Evolutionary conservation across 2,888 invertebrate genomes (phyloP).

Genomic region (Drosophila falleni): DNA sequence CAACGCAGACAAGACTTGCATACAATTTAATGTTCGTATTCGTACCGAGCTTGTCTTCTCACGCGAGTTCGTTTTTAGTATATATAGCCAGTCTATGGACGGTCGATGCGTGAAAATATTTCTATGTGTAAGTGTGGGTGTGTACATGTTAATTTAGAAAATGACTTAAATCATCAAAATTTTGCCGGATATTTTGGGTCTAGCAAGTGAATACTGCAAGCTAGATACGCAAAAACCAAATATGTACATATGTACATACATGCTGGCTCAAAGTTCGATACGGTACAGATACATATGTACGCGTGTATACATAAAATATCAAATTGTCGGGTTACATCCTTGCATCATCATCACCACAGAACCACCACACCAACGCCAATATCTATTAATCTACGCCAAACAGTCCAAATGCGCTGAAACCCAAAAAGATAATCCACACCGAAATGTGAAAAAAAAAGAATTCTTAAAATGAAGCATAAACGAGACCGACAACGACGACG

Average conservation of each 20-base stretch:
- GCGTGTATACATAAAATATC: slow-evolving; percentile 68
- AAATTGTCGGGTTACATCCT: slow-evolving; percentile 64
- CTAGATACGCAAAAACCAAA: slow-evolving; percentile 35
- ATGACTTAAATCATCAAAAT: slow-evolving; percentile 49
- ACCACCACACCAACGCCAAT: slow-evolving; percentile 18
- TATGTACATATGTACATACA: slow-evolving; percentile 39
- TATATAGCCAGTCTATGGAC: slow-evolving; percentile 80
- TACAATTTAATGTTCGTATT: slow-evolving; percentile 78
- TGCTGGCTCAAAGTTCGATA: slow-evolving; percentile 63
- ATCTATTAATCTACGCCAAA: slow-evolving; percentile 27
- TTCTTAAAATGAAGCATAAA: slow-evolving; percentile 62
- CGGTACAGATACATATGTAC: slow-evolving; percentile 57
- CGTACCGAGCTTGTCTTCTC: slow-evolving; percentile 78
- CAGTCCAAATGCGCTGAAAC: slow-evolving; percentile 23
- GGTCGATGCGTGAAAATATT: slow-evolving; percentile 82
- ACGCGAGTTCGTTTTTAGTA: slow-evolving; percentile 79
- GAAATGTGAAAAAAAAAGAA: slow-evolving; percentile 47
- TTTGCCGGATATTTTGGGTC: slow-evolving; percentile 55
- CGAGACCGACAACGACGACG: slow-evolving; percentile 52
- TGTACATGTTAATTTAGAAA: slow-evolving; percentile 68
- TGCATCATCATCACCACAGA: slow-evolving; percentile 62
- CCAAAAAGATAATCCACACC: slow-evolving; percentile 62
- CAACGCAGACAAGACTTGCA: slow-evolving; percentile 75
- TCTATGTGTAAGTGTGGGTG: slow-evolving; percentile 81
- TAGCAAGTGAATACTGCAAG: slow-evolving; percentile 52